phyloP scores from a whole-genome alignment of 2,113 vertebrate species.

The Macquaria australasica region DNA sequence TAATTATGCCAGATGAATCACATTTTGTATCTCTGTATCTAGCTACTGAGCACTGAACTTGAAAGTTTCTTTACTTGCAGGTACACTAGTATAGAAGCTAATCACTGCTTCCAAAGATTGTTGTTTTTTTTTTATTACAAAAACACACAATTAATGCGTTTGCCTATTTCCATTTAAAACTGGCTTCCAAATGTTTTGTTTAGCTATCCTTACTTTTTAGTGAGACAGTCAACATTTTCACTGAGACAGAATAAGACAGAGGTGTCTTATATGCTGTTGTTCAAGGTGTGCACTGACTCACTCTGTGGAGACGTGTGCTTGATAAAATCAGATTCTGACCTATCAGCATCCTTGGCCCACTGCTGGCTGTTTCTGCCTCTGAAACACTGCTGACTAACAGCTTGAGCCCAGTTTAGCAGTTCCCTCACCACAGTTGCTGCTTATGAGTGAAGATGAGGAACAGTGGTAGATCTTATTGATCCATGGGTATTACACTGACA shows the following conservation, averaged over 20 bases:
- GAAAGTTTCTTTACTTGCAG: background rate
- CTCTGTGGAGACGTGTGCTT: conserved; percentile 13
- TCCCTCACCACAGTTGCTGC: background rate
- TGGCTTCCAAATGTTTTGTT: background rate
- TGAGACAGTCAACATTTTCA: conserved; percentile 4
- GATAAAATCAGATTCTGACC: conserved; percentile 12
- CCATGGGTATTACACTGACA: background rate
- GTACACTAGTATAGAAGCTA: background rate
- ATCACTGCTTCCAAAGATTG: background rate
- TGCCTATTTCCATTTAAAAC: background rate
- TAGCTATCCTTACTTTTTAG: background rate
- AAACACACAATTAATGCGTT: background rate
- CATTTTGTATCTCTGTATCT: background rate
- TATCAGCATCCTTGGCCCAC: background rate
- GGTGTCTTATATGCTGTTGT: conserved; percentile 29
- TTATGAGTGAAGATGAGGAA: background rate
- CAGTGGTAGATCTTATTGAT: background rate
- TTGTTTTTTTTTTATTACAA: background rate
- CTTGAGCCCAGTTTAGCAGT: conserved; percentile 5
- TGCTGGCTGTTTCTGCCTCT: background rate
- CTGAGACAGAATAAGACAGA: conserved; percentile 10
- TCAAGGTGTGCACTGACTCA: conserved; percentile 20
- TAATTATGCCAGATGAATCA: conserved; percentile 14
- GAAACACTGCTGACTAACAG: conserved; percentile 9
- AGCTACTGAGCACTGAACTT: background rate